These are phyloP conservation scores for Dendrolimus punctatus DNA, from an alignment of 1,140 invertebrate species.

Conservation along the genomic window DNA sequence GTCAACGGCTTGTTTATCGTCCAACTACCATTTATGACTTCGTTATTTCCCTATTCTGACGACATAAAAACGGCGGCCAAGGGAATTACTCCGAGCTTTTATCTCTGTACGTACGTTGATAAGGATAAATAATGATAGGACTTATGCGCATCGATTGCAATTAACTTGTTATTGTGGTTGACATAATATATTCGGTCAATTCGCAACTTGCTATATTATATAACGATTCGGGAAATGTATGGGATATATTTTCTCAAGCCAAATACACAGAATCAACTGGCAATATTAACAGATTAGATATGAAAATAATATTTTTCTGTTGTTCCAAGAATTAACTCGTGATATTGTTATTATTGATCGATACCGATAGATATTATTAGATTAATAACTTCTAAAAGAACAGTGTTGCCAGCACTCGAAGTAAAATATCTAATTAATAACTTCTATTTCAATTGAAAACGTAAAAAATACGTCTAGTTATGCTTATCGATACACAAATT, in stretches of 20 bases:
- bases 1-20: conserved; percentile 56
- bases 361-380: too few relatives aligned
- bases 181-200: conserved; percentile 29
- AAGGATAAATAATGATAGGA: conserved; percentile 61
- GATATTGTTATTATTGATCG: too few relatives aligned
- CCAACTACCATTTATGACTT: conserved; percentile 56
- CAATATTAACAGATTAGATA: too few relatives aligned
- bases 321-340: background rate
- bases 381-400: too few relatives aligned
- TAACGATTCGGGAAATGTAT: background rate
- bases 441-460: too few relatives aligned
- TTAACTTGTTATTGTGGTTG: conserved; percentile 52
- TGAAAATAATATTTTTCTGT: conserved; percentile 1
- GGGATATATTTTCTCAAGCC: background rate
- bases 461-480: too few relatives aligned
- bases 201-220: conserved; percentile 13
- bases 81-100: conserved; percentile 50
- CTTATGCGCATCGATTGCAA: conserved; percentile 43
- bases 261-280: too few relatives aligned
- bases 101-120: conserved; percentile 52
- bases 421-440: too few relatives aligned
- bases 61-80: conserved; percentile 62
- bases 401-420: too few relatives aligned
- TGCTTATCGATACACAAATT: too few relatives aligned
- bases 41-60: conserved; percentile 64